These are phyloP conservation scores for Phaethon lepturus DNA, from an alignment of 2,113 vertebrate species.

Conservation along the genomic window DNA sequence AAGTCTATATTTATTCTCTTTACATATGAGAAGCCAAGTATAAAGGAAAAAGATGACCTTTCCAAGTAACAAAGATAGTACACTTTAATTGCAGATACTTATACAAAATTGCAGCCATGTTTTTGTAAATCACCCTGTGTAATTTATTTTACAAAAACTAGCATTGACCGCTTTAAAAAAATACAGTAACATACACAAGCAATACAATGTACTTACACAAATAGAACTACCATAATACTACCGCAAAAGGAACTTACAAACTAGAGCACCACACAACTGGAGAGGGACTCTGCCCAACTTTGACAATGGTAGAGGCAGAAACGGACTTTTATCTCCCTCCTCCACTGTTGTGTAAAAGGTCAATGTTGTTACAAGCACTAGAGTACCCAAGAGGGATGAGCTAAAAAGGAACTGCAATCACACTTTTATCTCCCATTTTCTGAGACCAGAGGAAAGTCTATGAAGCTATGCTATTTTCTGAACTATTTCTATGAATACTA, in stretches of 20 bases:
- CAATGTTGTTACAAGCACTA: background rate
- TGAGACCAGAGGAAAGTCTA: background rate
- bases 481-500: background rate
- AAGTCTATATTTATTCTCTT: background rate
- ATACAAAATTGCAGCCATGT: background rate
- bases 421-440: background rate
- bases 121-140: background rate
- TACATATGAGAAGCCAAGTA: background rate
- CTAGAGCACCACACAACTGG: no score
- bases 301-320: background rate
- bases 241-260: background rate
- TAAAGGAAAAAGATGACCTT: background rate
- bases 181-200: background rate
- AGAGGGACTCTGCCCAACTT: background rate
- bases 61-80: background rate
- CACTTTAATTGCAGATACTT: background rate
- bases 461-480: background rate
- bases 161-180: background rate
- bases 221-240: background rate
- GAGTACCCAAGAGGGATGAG: background rate
- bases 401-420: background rate
- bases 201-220: background rate
- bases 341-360: background rate
- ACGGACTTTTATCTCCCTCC: background rate
- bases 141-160: background rate